Base-by-base conservation (phyloP, 2,113 vertebrate species). In the Pelecanoides urinatrix region DNA sequence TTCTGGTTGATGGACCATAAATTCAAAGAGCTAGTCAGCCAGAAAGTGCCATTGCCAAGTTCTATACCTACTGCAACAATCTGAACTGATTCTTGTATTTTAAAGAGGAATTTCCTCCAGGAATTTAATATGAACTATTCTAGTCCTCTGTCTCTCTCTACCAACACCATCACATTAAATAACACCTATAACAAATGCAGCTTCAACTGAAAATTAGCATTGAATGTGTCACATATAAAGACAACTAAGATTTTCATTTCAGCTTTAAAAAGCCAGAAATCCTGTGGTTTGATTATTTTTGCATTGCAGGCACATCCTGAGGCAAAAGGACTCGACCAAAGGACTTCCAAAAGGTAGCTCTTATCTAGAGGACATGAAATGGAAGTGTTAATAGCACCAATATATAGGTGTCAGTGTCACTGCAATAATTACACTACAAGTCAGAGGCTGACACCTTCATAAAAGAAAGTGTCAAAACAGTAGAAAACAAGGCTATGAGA, bases 381-480 rank as follows among this genome's bases (percentile, higher is more conserved):
- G 49, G 77, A 96, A 95, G 91, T 79, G 92, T 87, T 96, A 97
- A 95, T 91, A 95, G 84, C 95, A 97, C 91, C 84, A 90, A 87
- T 58, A 83, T 52, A 66, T 56, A 96, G 86, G 92, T 94, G 92
- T 94, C 91, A 91, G 53, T 92, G 97, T 79, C 94, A 94, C 42
- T 72, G 87, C 71, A 95, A 91, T 96, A 90, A 95, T 44, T 86
- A 84, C 67, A 61, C 74, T 87, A 50, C 66, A 84, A 96, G 92
- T 94, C 91, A 91, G 91, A 92, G 73, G 86, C 80, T 94, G 91
- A 96, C 94, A 95, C 76, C 77, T 92, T 58, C 66, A 75, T 85
- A 95, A 95, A 87, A 76, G 73, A 86, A 90, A 86, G 91, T 88
- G 74, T 95, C 84, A 92, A 95, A 97, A 91, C 80, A 91, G 89